These are phyloP conservation scores for Melinopterus prodromus DNA, from an alignment of 2,888 invertebrate species.

Conservation along the genomic window DNA sequence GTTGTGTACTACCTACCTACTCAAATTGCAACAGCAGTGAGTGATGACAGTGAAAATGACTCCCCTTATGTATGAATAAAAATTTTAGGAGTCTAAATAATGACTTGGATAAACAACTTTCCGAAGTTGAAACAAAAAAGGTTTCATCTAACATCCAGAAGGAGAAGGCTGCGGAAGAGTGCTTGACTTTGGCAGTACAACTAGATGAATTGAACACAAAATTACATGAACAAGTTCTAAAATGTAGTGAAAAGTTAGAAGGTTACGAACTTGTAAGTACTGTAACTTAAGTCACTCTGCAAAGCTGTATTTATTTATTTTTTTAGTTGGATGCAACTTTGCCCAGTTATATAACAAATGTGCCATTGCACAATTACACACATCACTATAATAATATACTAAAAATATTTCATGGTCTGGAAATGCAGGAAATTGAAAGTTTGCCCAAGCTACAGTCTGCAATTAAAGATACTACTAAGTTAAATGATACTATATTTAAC, in stretches of 20 bases:
- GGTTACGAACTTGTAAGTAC: conserved; percentile 44
- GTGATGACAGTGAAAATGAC: too few relatives aligned
- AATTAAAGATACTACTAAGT: neutral
- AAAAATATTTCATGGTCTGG: conserved; percentile 9
- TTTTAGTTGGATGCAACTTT: neutral
- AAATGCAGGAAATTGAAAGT: conserved; percentile 26
- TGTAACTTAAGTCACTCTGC: conserved; percentile 4
- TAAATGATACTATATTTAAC: neutral
- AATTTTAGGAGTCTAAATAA: conserved; percentile 10
- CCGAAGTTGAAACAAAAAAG: conserved; percentile 10
- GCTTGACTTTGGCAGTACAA: conserved; percentile 42
- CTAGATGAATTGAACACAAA: conserved; percentile 48
- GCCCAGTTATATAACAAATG: neutral
- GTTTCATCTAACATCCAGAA: conserved; percentile 43
- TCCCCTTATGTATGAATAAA: too few relatives aligned
- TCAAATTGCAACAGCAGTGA: neutral
- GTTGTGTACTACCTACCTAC: too few relatives aligned
- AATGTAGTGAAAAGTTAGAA: conserved; percentile 45
- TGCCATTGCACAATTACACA: neutral
- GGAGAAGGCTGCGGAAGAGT: conserved; percentile 44
- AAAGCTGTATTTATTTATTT: neutral
- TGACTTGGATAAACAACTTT: conserved; percentile 17
- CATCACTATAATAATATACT: conserved; percentile 9
- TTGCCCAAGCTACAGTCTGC: conserved; percentile 16
- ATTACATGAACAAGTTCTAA: conserved; percentile 45